Evolutionary conservation across 2,797 vertebrate genomes (phyloP).

Genomic region (Telmatherina bonti): DNA sequence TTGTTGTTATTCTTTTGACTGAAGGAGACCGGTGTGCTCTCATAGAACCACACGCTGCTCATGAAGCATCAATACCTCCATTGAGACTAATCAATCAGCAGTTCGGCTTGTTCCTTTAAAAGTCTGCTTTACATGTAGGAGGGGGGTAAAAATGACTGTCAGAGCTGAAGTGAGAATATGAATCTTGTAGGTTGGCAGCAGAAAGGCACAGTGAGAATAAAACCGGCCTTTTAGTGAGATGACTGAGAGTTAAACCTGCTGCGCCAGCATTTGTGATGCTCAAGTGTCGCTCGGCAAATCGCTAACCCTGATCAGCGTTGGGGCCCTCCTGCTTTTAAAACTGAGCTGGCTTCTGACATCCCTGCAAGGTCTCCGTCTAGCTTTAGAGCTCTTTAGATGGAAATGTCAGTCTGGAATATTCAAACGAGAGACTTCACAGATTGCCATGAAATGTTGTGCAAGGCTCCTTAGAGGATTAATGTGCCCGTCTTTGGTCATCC

Average conservation of each 20-base stretch:
- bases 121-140: constrained; percentile 30
- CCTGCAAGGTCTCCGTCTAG: background rate
- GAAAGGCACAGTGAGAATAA: background rate
- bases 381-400: background rate
- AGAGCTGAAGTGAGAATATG: constrained; percentile 19
- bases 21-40: constrained; percentile 37
- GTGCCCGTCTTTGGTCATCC: background rate
- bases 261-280: constrained; percentile 17
- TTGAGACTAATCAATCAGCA: constrained; percentile 62
- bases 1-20: constrained; percentile 36
- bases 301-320: background rate
- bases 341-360: constrained; percentile 9
- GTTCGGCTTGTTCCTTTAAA: constrained; percentile 32
- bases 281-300: constrained; percentile 11
- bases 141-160: constrained; percentile 17
- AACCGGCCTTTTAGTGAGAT: constrained; percentile 23
- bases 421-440: constrained; percentile 1
- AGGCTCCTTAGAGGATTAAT: background rate
- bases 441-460: background rate
- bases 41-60: constrained; percentile 32
- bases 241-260: constrained; percentile 27
- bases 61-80: constrained; percentile 50
- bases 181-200: constrained; percentile 20
- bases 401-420: constrained; percentile 9
- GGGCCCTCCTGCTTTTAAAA: background rate